phyloP scores from a whole-genome alignment of 2,888 invertebrate genomes.

The Drosophila mayaguana region DNA sequence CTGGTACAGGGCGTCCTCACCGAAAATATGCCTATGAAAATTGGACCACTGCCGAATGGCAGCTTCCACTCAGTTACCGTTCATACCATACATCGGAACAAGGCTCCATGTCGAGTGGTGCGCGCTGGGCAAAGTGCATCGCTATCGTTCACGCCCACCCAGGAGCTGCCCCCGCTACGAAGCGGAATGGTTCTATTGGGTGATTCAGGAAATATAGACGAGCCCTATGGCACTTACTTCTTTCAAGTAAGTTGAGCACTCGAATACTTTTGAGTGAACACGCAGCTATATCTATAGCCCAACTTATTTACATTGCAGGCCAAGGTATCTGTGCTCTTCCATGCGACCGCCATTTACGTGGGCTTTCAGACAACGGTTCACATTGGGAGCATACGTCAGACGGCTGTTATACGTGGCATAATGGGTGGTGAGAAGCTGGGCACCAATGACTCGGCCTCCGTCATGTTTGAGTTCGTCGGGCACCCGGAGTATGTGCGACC shows the following conservation, averaged over 20 bases:
- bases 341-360: slow-evolving; percentile 92
- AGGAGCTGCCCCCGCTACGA: slow-evolving; percentile 87
- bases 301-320: slow-evolving; percentile 87
- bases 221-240: slow-evolving; percentile 88
- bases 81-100: slow-evolving; percentile 95
- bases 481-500: slow-evolving; percentile 94
- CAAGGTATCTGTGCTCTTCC: slow-evolving; percentile 94
- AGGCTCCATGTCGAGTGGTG: slow-evolving; percentile 94
- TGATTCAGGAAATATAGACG: slow-evolving; percentile 79
- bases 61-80: slow-evolving; percentile 91
- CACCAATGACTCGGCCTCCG: slow-evolving; percentile 94
- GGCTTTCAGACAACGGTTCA: slow-evolving; percentile 97
- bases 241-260: slow-evolving; percentile 86
- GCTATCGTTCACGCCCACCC: slow-evolving; percentile 87
- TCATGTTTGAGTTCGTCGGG: slow-evolving; percentile 94
- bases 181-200: slow-evolving; percentile 94
- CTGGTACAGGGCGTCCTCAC: slow-evolving; percentile 93
- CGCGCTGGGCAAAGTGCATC: slow-evolving; percentile 96
- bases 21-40: slow-evolving; percentile 92
- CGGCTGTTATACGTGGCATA: slow-evolving; percentile 94
- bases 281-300: background rate
- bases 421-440: slow-evolving; percentile 87
- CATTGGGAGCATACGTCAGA: slow-evolving; percentile 97
- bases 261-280: background rate
- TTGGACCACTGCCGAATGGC: slow-evolving; percentile 92